Evolutionary conservation across 2,888 invertebrate genomes (phyloP), one percentile per base, ranked within the genome.

Genomic region (Ormyrus rosae): DNA sequence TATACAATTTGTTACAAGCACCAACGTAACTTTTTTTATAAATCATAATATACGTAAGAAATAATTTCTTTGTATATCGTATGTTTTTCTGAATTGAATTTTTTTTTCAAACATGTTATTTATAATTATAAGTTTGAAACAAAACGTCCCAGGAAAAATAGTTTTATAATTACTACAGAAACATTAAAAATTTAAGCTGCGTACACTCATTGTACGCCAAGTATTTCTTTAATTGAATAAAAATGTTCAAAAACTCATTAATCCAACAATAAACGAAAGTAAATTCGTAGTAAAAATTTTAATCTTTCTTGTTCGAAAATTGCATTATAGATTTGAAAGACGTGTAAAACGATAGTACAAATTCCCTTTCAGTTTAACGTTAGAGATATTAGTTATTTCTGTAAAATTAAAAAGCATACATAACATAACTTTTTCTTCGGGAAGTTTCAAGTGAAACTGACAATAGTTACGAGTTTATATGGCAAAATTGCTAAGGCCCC

Each of bases 1-100:
- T 82, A 13, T 82, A 82, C 80, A 82, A 58, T n/a, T 65, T 78
- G 51, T 69, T 79, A 78, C 76, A 72, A 81, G 79, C 69, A 73
- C 76, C 79, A 79, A 82, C 77, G 55, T 51, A 60, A 67, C 7
- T 67, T 71, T 50, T 13, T 72, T 74, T 55, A 50, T 69, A 13
- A 78, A 68, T 68, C 3, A 58, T 60, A 55, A 34, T 65, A 64
- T 19, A 19, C 19, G 19, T 19, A 19, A 19, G 19, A 19, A 19
- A 19, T 19, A 19, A 19, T 19, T 19, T 19, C 1, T 19, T 1
- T 19, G 1, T 19, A 19, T 19, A 19, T 19, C 19, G 19, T 19
- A 19, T 19, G 19, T 19, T 19, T 19, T 19, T 19, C 19, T 19
- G 19, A 19, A 19, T 75, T 60, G 13, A 46, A 13, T 13, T n/a